These are phyloP conservation scores for Sebastes vulpes DNA, from an alignment of 2,797 vertebrate species.

Conservation along the genomic window DNA sequence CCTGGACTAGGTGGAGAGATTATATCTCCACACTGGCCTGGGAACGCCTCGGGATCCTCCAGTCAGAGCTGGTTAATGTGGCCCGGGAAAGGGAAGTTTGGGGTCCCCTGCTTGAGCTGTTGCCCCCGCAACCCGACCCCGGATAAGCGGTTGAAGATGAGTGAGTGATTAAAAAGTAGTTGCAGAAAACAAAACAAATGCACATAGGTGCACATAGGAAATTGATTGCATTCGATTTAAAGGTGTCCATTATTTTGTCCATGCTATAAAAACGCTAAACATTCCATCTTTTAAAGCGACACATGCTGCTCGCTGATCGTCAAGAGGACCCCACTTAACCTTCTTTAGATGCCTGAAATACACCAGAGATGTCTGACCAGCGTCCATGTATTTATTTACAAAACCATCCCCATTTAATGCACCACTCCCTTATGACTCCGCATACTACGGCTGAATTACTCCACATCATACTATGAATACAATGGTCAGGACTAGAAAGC, in stretches of 20 bases:
- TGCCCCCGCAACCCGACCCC: no score
- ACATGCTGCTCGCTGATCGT: not conserved
- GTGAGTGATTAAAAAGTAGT: no score
- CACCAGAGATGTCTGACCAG: not conserved
- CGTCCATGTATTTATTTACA: slow-evolving; percentile 4
- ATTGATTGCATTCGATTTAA: not conserved
- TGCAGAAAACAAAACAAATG: no score
- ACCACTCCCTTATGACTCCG: not conserved
- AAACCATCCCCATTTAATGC: not conserved
- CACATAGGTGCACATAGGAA: no score
- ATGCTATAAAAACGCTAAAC: not conserved
- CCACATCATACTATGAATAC: not conserved
- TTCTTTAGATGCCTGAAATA: not conserved
- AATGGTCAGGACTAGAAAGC: slow-evolving; percentile 18
- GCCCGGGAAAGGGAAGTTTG: no score
- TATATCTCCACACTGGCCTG: no score
- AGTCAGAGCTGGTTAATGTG: no score
- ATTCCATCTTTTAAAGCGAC: not conserved
- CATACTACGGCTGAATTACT: not conserved
- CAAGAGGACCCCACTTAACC: not conserved
- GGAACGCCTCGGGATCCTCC: no score
- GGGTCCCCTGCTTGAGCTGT: no score
- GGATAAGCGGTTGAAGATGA: no score
- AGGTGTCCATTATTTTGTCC: not conserved
- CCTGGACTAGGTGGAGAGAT: no score